phyloP scores from a whole-genome alignment of 2,113 vertebrate species.

The Thinocorus orbignyianus region DNA sequence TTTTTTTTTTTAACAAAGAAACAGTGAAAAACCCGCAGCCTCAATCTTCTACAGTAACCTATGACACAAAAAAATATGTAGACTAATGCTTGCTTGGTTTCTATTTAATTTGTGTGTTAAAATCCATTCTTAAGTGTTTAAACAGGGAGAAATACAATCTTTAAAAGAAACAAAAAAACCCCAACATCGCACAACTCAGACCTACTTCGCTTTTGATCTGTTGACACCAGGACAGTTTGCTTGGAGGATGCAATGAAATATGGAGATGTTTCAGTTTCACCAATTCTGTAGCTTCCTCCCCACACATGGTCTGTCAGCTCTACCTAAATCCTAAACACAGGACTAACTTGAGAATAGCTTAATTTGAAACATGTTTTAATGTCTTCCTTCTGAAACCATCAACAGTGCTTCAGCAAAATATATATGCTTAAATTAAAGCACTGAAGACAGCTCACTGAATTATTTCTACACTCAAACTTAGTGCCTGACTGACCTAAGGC shows the following conservation, averaged over 20 bases:
- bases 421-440: background rate
- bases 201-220: background rate
- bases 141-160: background rate
- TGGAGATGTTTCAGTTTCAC: background rate
- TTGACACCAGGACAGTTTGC: background rate
- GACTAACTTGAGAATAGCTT: background rate
- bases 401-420: background rate
- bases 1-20: background rate
- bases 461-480: background rate
- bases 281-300: background rate
- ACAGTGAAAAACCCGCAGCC: background rate
- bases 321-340: background rate
- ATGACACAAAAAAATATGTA: background rate
- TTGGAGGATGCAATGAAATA: background rate
- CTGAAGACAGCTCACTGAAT: background rate
- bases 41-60: background rate
- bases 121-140: accelerated
- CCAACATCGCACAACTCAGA: background rate
- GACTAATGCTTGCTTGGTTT: background rate
- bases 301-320: background rate
- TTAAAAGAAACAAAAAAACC: background rate
- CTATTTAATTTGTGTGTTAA: background rate
- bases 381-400: background rate
- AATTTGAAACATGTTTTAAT: background rate
- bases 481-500: constrained; percentile 23